These are phyloP conservation scores for Tachina fera DNA, from an alignment of 2,888 invertebrate genomes.

Conservation along the genomic window DNA sequence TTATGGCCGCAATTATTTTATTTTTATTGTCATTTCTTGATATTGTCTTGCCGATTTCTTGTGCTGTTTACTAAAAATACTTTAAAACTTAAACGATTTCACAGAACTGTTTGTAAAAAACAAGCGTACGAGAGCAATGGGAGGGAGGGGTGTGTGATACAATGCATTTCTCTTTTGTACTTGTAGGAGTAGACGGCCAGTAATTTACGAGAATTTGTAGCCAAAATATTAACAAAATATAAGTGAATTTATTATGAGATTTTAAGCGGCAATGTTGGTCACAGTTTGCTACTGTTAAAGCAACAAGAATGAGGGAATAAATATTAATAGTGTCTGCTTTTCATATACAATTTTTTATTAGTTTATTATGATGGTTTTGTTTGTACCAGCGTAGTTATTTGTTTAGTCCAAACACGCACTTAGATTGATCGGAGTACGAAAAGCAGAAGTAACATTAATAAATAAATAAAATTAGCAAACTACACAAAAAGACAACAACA, in stretches of 20 bases:
- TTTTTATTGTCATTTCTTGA: slow-evolving; percentile 78
- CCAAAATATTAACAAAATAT: slow-evolving; percentile 77
- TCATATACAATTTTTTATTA: slow-evolving; percentile 29
- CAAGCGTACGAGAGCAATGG: background rate
- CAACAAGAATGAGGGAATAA: slow-evolving; percentile 45
- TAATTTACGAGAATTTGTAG: slow-evolving; percentile 76
- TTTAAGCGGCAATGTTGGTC: slow-evolving; percentile 11
- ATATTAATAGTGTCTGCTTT: slow-evolving; percentile 31
- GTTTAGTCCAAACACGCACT: slow-evolving; percentile 69
- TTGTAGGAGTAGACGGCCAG: slow-evolving; percentile 7
- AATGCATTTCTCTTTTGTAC: slow-evolving; percentile 53
- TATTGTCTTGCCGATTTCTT: slow-evolving; percentile 40
- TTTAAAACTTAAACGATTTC: slow-evolving; percentile 2
- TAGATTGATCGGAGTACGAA: slow-evolving; percentile 66
- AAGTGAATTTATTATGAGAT: slow-evolving; percentile 40
- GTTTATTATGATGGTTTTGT: slow-evolving; percentile 30
- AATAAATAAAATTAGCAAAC: slow-evolving; percentile 58
- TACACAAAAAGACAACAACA: slow-evolving; percentile 13
- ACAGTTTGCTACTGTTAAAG: slow-evolving; percentile 46
- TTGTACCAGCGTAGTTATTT: slow-evolving; percentile 30
- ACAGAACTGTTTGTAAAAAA: slow-evolving; percentile 20
- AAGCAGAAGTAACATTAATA: slow-evolving; percentile 46
- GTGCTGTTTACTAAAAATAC: slow-evolving; percentile 35
- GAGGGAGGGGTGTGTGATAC: slow-evolving; percentile 1
- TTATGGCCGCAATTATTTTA: slow-evolving; percentile 81